Percentiles rank a stretch among this genome's conserved stretches.
These are phyloP conservation scores for Hippocampus abdominalis DNA, from an alignment of 2,113 vertebrate species.

Conservation along the genomic window DNA sequence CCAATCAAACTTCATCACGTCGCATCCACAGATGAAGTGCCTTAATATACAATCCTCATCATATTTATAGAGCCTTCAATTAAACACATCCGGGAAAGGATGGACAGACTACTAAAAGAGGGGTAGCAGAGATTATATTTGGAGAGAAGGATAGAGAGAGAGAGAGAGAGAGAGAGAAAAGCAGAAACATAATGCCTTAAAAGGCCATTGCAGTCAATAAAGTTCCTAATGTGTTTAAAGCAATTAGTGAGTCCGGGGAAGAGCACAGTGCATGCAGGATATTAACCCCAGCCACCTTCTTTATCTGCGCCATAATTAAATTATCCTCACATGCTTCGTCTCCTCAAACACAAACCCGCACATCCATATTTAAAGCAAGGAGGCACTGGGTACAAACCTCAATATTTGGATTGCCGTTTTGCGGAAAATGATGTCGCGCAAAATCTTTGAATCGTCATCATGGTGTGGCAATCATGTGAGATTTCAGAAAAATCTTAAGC, in stretches of 20 bases:
- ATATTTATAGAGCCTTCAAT: conserved; percentile 62
- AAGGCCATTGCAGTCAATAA: conserved; percentile 72
- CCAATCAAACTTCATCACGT: conserved; percentile 65
- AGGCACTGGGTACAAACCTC: not conserved
- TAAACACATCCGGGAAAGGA: conserved; percentile 34
- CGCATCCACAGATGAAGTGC: conserved; percentile 46
- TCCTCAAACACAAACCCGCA: conserved; percentile 16
- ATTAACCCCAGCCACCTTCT: conserved; percentile 71
- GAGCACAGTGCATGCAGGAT: conserved; percentile 68
- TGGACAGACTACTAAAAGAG: conserved; percentile 22
- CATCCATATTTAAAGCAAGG: conserved; percentile 6
- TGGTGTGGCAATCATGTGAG: not conserved
- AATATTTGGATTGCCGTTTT: not conserved
- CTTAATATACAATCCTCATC: conserved; percentile 50
- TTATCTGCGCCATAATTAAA: conserved; percentile 70
- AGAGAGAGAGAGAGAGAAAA: conserved; percentile 46
- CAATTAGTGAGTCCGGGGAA: conserved; percentile 69
- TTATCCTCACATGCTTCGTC: conserved; percentile 64
- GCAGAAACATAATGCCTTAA: conserved; percentile 70
- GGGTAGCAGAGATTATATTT: conserved; percentile 26
- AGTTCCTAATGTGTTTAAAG: conserved; percentile 73
- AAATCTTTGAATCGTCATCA: not conserved
- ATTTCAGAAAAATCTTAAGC: not conserved
- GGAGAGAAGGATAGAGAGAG: conserved; percentile 10
- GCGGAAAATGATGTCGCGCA: not conserved